Evolutionary conservation across 2,113 vertebrate genomes (phyloP).

Genomic region (Bambusicola thoracicus): DNA sequence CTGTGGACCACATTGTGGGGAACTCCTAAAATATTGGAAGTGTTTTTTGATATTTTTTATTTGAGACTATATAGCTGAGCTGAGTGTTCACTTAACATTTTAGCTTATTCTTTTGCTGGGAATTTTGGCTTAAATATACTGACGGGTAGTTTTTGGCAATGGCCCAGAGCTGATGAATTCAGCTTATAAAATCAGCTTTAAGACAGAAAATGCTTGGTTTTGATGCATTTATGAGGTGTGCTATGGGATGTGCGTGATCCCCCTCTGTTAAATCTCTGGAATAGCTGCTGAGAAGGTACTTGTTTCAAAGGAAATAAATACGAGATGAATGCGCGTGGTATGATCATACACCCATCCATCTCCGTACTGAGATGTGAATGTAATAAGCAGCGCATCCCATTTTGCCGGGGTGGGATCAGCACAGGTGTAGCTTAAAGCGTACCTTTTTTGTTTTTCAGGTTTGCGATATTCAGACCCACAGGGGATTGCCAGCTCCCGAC

Average conservation of each 20-base stretch:
- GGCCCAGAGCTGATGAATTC: background rate
- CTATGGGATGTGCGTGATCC: accelerated
- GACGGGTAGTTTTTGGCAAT: background rate
- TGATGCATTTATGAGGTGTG: accelerated
- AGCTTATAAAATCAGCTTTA: background rate
- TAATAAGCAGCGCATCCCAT: background rate
- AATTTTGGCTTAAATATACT: background rate
- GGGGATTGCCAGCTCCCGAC: conserved; percentile 65
- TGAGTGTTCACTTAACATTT: background rate
- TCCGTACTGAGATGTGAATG: background rate
- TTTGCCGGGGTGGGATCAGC: background rate
- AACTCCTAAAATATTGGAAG: background rate
- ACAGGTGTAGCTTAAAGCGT: conserved; percentile 45
- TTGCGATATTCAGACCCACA: conserved; percentile 74
- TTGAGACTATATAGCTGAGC: background rate
- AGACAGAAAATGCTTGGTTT: background rate
- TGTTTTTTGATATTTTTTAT: no score
- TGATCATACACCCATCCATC: background rate
- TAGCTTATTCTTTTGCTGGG: background rate
- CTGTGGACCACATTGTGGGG: background rate
- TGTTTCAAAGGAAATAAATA: background rate
- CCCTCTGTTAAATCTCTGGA: background rate
- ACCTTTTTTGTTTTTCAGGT: conserved; percentile 70
- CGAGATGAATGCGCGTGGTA: background rate
- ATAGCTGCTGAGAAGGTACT: background rate